Conservation (phyloP, 1,140 invertebrate genomes). For the Venustaconcha ellipsiformis region DNA sequence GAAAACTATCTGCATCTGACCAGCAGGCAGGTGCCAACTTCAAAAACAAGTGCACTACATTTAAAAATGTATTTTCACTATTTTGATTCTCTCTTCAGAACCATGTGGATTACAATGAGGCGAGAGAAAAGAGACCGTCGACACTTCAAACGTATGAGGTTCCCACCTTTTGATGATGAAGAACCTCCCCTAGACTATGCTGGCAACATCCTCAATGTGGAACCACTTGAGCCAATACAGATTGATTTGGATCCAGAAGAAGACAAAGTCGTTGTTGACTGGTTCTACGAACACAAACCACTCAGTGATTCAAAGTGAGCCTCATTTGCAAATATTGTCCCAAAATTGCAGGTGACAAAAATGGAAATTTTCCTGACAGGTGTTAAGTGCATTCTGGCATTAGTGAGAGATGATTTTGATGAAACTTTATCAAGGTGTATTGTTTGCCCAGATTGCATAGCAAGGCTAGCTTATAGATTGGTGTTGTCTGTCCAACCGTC, state of each 20-base stretch:
- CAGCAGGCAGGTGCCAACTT: too few species aligned
- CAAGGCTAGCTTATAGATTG: too few species aligned
- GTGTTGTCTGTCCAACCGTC: too few species aligned
- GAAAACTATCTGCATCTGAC: too few species aligned
- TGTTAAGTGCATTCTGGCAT: too few species aligned
- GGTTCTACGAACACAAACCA: slow-evolving; percentile 99
- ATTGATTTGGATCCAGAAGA: slow-evolving; percentile 98
- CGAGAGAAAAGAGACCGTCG: slow-evolving; percentile 98
- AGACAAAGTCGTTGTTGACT: slow-evolving; percentile 86
- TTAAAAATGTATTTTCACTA: background rate
- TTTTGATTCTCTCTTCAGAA: slow-evolving; percentile 73
- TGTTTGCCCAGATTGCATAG: too few species aligned
- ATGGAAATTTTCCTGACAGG: too few species aligned
- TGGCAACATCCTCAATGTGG: slow-evolving; percentile 98
- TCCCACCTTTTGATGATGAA: slow-evolving; percentile 99
- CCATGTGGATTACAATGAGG: slow-evolving; percentile 99
- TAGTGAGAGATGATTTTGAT: too few species aligned
- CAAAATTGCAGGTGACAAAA: too few species aligned
- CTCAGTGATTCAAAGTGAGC: slow-evolving; percentile 84
- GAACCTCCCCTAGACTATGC: slow-evolving; percentile 99
- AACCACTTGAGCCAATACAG: slow-evolving; percentile 98
- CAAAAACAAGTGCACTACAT: too few species aligned
- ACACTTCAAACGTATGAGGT: slow-evolving; percentile 99
- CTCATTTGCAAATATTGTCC: too few species aligned
- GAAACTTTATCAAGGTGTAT: too few species aligned